Evolutionary conservation across 2,888 invertebrate species (phyloP).

Genomic region (Scaptomyza cyrtandrae): DNA sequence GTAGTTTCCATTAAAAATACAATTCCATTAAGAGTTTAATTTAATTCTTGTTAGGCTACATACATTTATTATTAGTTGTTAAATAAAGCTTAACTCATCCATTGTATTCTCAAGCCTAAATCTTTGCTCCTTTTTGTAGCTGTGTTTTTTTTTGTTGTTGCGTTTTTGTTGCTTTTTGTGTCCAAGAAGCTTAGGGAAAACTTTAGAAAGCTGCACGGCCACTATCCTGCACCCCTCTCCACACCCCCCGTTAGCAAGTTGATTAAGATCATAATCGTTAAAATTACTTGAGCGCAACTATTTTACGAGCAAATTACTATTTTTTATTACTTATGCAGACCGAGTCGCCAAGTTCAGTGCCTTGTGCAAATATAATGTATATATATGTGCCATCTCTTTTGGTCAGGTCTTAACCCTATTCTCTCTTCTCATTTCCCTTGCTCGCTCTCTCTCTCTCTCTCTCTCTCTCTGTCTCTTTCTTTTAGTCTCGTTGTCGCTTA

Average conservation of each 20-base stretch:
- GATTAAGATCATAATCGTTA: slow-evolving; percentile 81
- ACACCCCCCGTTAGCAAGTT: slow-evolving; percentile 49
- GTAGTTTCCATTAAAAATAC: no score
- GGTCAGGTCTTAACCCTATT: slow-evolving; percentile 48
- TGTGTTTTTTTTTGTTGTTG: not conserved
- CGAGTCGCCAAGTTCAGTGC: slow-evolving; percentile 66
- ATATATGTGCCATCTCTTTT: slow-evolving; percentile 20
- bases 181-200: slow-evolving; percentile 2
- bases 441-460: slow-evolving; percentile 10
- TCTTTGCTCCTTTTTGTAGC: not conserved
- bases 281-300: slow-evolving; percentile 79
- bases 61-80: not conserved
- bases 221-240: not conserved
- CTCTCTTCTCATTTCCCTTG: not conserved
- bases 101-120: not conserved
- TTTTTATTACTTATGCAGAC: slow-evolving; percentile 77
- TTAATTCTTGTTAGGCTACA: not conserved
- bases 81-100: not conserved
- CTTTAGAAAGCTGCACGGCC: slow-evolving; percentile 11
- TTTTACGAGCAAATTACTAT: slow-evolving; percentile 76
- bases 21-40: not conserved
- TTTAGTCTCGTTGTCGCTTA: slow-evolving; percentile 19
- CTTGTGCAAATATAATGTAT: slow-evolving; percentile 51
- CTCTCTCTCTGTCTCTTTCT: not conserved
- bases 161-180: not conserved